phyloP scores from a whole-genome alignment of 92 coral and sea anemone species.

The Pocillopora grandis region DNA sequence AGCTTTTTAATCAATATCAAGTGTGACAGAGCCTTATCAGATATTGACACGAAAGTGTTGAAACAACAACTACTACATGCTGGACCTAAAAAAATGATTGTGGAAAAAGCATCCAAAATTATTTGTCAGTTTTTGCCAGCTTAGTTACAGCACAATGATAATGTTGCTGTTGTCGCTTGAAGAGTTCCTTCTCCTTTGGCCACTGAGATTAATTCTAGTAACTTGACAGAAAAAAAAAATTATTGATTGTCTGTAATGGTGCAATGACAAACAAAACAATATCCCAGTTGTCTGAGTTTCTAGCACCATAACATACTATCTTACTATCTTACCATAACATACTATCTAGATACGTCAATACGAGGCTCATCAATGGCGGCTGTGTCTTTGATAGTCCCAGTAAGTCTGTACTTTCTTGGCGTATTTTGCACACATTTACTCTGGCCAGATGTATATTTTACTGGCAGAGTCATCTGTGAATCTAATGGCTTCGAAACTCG shows the following conservation, averaged over 20 bases:
- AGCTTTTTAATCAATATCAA: too few relatives aligned
- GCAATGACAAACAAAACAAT: not conserved
- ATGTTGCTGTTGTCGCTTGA: too few relatives aligned
- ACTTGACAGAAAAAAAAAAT: not conserved
- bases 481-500: too few relatives aligned
- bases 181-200: not conserved
- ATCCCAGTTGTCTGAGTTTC: slow-evolving; percentile 9
- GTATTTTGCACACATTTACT: too few relatives aligned
- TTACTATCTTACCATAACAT: too few relatives aligned
- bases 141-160: not conserved
- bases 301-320: slow-evolving; percentile 6
- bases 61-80: slow-evolving; percentile 16
- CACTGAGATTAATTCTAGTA: not conserved
- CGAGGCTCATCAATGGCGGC: too few relatives aligned
- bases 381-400: too few relatives aligned
- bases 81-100: slow-evolving; percentile 31
- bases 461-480: too few relatives aligned
- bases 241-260: not conserved
- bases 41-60: slow-evolving; percentile 21
- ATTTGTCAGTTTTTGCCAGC: slow-evolving; percentile 34
- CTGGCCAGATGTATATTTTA: too few relatives aligned
- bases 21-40: slow-evolving; percentile 1
- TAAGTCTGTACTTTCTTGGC: too few relatives aligned
- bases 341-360: too few relatives aligned
- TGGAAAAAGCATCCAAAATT: slow-evolving; percentile 17